Percentiles rank a stretch among this genome's conserved stretches.
Evolutionary conservation across 2,888 invertebrate genomes (phyloP).

Genomic region (Andrena marginata): DNA sequence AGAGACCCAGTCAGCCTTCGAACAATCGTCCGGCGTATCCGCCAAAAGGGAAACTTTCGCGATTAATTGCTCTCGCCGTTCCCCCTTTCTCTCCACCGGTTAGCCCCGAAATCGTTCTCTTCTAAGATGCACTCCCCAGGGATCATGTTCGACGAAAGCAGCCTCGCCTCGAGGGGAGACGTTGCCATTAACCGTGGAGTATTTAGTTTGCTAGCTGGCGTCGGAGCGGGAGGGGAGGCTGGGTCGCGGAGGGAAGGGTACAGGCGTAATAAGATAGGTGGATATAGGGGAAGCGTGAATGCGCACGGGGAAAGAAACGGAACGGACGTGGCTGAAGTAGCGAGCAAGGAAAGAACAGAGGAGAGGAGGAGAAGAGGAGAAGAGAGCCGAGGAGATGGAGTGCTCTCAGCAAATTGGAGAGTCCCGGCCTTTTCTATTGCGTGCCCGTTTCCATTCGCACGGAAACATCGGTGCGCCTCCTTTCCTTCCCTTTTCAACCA

Average conservation of each 20-base stretch:
- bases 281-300: constrained; percentile 51
- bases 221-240: background rate
- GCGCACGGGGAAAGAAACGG: constrained; percentile 4
- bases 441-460: constrained; percentile 69
- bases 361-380: background rate
- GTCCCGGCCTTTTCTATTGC: constrained; percentile 74
- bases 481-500: constrained; percentile 47
- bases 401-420: constrained; percentile 77
- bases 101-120: background rate
- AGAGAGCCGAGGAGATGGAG: constrained; percentile 61
- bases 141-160: constrained; percentile 42
- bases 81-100: background rate
- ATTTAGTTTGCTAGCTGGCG: constrained; percentile 45
- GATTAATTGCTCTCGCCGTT: constrained; percentile 28
- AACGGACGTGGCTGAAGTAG: constrained; percentile 13
- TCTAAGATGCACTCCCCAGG: background rate
- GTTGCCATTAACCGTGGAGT: constrained; percentile 66
- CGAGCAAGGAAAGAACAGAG: constrained; percentile 13
- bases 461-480: constrained; percentile 64
- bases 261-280: constrained; percentile 57
- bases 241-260: background rate
- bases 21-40: constrained; percentile 23
- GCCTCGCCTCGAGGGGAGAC: constrained; percentile 21
- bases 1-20: background rate
- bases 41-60: background rate